Percentiles rank a stretch among this genome's conserved stretches.
These are phyloP conservation scores for Lipophrys pholis DNA, from an alignment of 2,113 vertebrate genomes.

Conservation along the genomic window DNA sequence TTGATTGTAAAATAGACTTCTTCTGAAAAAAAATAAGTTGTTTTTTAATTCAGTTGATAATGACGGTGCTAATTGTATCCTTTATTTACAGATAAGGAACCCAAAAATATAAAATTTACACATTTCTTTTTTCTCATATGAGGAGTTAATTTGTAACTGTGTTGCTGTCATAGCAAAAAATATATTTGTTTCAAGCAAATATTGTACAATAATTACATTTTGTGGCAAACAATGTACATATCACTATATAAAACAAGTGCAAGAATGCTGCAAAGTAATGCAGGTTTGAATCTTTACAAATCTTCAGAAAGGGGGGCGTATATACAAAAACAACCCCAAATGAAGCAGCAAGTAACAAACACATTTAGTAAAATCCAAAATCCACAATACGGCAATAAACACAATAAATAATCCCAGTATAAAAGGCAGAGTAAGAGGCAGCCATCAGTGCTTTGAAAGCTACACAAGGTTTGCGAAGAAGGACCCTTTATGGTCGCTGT, in stretches of 20 bases:
- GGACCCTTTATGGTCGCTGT: conserved; percentile 64
- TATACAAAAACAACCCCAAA: not conserved
- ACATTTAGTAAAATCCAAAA: not conserved
- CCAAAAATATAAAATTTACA: too few relatives aligned
- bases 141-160: too few relatives aligned
- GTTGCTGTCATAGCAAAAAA: not conserved
- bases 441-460: not conserved
- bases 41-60: too few relatives aligned
- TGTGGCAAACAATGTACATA: not conserved
- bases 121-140: too few relatives aligned
- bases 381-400: not conserved
- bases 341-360: not conserved
- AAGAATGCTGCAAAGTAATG: not conserved
- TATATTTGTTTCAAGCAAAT: not conserved
- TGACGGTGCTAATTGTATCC: too few relatives aligned
- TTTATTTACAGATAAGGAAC: too few relatives aligned
- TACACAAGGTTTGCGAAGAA: conserved; percentile 75
- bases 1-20: conserved; percentile 11
- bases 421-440: not conserved
- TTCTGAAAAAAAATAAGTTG: not conserved
- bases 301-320: not conserved
- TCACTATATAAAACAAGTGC: conserved; percentile 33
- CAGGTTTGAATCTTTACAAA: conserved; percentile 3
- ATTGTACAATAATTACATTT: not conserved
- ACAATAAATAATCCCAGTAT: conserved; percentile 38